Conservation (phyloP, 1,140 invertebrate species). For the Sesamia nonagrioides region DNA sequence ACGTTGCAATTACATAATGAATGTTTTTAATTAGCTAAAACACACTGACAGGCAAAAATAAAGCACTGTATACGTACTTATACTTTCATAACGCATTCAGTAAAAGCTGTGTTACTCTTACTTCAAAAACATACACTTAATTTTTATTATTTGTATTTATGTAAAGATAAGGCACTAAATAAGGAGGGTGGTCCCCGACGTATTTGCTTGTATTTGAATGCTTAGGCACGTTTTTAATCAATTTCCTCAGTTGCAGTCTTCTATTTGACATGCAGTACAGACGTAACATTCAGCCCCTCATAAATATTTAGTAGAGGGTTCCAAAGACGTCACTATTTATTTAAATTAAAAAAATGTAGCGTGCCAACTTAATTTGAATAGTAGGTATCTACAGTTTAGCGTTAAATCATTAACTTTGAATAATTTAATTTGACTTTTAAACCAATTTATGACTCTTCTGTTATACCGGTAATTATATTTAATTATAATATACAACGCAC, state of each 20-base stretch:
- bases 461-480: slow-evolving; percentile 22
- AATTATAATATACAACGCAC: slow-evolving; percentile 5
- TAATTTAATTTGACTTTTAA: neutral
- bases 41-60: too few relatives aligned
- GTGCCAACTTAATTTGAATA: neutral
- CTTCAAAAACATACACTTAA: too few relatives aligned
- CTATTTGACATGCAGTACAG: slow-evolving; percentile 16
- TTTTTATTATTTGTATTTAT: too few relatives aligned
- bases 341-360: neutral
- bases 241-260: slow-evolving; percentile 36
- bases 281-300: slow-evolving; percentile 4
- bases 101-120: too few relatives aligned
- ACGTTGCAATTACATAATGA: too few relatives aligned
- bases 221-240: slow-evolving; percentile 57
- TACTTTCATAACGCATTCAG: too few relatives aligned
- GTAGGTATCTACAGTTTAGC: neutral
- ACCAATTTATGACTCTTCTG: slow-evolving; percentile 4
- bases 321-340: slow-evolving; percentile 12
- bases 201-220: slow-evolving; percentile 54
- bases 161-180: slow-evolving; percentile 19
- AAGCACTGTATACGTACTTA: too few relatives aligned
- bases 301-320: slow-evolving; percentile 26
- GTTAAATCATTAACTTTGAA: slow-evolving; percentile 13
- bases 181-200: slow-evolving; percentile 3
- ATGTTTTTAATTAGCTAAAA: too few relatives aligned